Base-by-base conservation (phyloP, 2,113 vertebrate genomes). In the Calyptommatus sinebrachiatus region DNA sequence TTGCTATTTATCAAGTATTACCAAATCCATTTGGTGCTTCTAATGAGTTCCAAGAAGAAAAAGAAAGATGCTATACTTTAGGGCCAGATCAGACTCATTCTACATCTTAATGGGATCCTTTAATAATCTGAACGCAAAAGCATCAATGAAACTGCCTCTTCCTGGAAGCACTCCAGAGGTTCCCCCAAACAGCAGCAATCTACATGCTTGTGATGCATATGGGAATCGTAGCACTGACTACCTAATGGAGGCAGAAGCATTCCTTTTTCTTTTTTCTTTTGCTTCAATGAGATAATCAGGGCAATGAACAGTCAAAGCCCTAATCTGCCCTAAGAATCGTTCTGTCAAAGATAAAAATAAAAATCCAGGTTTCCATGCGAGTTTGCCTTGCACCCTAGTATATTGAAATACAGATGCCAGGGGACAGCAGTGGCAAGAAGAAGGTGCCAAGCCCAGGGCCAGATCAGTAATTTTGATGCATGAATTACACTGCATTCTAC, bases 1-100 rank as follows among this genome's bases (percentile, higher is more conserved):
- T 86, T 74, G 63, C 67, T 74, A 85, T 88, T 89, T 89, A 78
- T 84, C 78, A 86, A 83, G 53, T 78, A 71, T 71, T 67, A 73
- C 21, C 7, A 80, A 88, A 83, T 68, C 57, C 65, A 73, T 90
- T 87, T 78, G 72, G 62, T 83, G 35, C 31, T 29, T 84, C n/a
- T 77, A 84, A 80, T 74, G 83, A 88, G 61, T 48, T 57, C 53
- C 50, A 57, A 57, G 53, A 57, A 57, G 69, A 84, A 84, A 76
- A 0, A 80, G 81, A 11, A 78, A 0, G 0, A 71, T 83, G 83
- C 72, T 18, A 10, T 71, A 41, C 46, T 83, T 86, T 79, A 22
- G 83, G 86, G 45, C 70, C 82, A 84, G 74, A 81, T 81, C 45
- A 14, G 57, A 31, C 1, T 29, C 87, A 72, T 76, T 46, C 45